Base-by-base conservation (phyloP, 2,797 vertebrate species). In the Nyctibius grandis region DNA sequence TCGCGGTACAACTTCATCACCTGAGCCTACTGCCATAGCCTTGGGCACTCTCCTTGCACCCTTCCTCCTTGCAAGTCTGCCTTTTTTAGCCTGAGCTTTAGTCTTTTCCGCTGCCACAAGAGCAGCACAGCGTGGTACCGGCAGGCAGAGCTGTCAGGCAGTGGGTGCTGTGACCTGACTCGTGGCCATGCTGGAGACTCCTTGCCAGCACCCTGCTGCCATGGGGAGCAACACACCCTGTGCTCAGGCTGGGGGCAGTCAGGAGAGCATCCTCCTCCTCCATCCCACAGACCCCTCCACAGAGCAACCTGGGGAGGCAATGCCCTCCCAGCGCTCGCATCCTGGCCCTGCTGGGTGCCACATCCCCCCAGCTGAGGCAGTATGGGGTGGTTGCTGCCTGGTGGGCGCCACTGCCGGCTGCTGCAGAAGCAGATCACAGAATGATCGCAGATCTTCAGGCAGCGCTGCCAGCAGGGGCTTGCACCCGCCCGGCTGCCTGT, bases 171-270 rank as follows among this genome's bases (percentile, higher is more conserved):
- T 21, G 31, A 34, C 29, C 31, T 9, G 8, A 16, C 33, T 53
- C 2, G 0, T 22, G 26, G 44, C 20, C 4, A 0, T 29, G 23
- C 33, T 6, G 5, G 33, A 69, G 33, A 42, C 25, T 18, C 23
- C 29, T 76, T 4, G 0, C 57, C 31, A n/a, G 21, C 60, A 57
- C 29, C 11, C 5, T 33, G 36, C 64, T 60, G 70, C 34, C 40
- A 6, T 1, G 4, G 48, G 48, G 28, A 48, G 31, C 14, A 33
- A 31, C 9, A 22, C 16, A 10, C 29, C 7, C 19, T n/a, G n/a
- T n/a, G n/a, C n/a, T n/a, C n/a, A n/a, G n/a, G n/a, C n/a, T 33
- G 12, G 60, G n/a, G n/a, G 17, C 53, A 31, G 25, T 28, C 33
- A 20, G 57, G 40, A 48, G 28, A 54, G 28, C 34, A 33, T 40